These are phyloP conservation scores for Rhamnusium bicolor DNA, from an alignment of 2,888 invertebrate species.

Conservation along the genomic window DNA sequence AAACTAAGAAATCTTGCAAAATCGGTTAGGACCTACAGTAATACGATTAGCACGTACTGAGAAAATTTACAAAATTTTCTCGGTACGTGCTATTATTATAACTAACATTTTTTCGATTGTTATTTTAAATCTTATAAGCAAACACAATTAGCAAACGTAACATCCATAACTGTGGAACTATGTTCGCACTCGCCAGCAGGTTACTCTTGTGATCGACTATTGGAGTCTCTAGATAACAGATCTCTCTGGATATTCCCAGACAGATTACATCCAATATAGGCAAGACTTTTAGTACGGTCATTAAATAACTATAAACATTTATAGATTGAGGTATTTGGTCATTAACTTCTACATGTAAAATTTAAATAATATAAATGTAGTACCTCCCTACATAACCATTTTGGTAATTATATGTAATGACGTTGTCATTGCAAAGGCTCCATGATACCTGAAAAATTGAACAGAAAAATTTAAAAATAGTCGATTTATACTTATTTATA, in stretches of 20 bases:
- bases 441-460: neutral
- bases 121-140: neutral
- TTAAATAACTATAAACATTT: neutral
- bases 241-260: neutral
- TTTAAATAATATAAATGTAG: neutral
- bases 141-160: too few species aligned
- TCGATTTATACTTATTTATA: neutral
- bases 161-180: neutral
- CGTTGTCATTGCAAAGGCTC: neutral
- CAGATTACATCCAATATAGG: neutral
- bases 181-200: constrained; percentile 23
- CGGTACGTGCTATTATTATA: too few species aligned
- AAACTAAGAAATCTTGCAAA: too few species aligned
- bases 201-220: constrained; percentile 40
- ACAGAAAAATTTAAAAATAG: neutral
- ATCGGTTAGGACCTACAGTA: too few species aligned
- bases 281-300: neutral
- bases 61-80: too few species aligned
- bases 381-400: neutral
- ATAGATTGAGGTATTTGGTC: neutral
- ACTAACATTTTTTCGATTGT: neutral
- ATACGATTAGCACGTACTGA: too few species aligned
- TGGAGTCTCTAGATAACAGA: constrained; percentile 37
- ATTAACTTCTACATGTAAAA: neutral
- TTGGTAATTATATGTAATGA: neutral